These are phyloP conservation scores for Paramormyrops hopkinsi DNA, from an alignment of 2,797 vertebrate species.

Conservation along the genomic window DNA sequence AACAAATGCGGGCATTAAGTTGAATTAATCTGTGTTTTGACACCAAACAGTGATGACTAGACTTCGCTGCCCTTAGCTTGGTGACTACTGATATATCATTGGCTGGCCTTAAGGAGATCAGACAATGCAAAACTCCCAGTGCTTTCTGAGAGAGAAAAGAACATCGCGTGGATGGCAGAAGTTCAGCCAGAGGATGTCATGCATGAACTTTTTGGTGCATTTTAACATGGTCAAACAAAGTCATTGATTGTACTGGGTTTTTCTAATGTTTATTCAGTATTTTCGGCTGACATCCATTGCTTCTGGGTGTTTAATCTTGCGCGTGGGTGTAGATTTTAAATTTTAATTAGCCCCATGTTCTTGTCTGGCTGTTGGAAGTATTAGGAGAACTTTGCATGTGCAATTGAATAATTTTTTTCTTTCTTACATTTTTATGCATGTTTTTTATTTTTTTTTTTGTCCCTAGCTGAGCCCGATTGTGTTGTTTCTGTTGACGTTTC, in stretches of 20 bases:
- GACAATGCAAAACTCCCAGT: background rate
- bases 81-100: background rate
- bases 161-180: background rate
- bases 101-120: background rate
- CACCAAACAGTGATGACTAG: background rate
- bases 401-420: background rate
- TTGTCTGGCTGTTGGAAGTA: background rate
- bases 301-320: background rate
- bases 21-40: background rate
- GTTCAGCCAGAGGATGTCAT: background rate
- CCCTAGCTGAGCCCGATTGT: background rate
- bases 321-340: background rate
- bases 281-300: background rate
- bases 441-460: background rate
- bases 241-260: background rate
- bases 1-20: background rate
- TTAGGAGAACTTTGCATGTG: background rate
- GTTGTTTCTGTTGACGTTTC: background rate
- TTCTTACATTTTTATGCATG: background rate
- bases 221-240: background rate
- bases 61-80: background rate
- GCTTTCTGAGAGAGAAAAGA: background rate
- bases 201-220: background rate
- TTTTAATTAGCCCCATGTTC: slow-evolving; percentile 2
- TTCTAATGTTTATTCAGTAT: background rate